Evolutionary conservation across 1,140 invertebrate species (phyloP), one percentile per base, ranked within the genome.

Genomic region (Drosophila erecta): DNA sequence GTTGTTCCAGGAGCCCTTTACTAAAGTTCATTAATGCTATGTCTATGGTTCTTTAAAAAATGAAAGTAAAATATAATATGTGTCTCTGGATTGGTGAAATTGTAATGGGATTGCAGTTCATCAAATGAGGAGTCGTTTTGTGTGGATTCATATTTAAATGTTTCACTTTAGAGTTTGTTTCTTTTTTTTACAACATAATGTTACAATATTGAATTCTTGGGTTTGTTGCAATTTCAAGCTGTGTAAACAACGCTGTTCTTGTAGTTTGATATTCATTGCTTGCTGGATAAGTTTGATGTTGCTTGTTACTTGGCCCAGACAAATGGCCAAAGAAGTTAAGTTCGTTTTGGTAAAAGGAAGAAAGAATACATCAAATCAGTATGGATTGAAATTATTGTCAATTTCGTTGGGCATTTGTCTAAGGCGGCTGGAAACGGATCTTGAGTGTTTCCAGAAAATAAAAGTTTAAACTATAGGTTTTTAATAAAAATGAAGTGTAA

Each of bases 241-340:
- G 44, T 35, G 14, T 54, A n/a, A 67, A 67, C 64, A 50, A 64
- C 43, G 59, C 7, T 64, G 59, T 51, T 67, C 37, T 64, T 67
- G 10, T 43, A 51, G 15, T 67, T 67, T 67, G 59, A 67, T 64
- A 67, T 67, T 67, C 59, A 67, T 67, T 64, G 64, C 64, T 67
- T 67, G 64, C 37, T 64, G 30, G 37, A 51, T 67, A 51, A 43
- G 46, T 67, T 67, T 62, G 43, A 38, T 61, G 56, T 49, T 24
- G 14, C 50, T 66, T 65, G 43, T 46, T 40, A 35, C 24, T 38
- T 61, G 55, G 60, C 60, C 33, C 20, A 67, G 64, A 64, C 64
- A 67, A 67, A 67, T 67, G 46, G 4, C 46, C 14, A 64, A 51
- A 8, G 59, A 64, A 67, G 64, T 67, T 50, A 27, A n/a, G 17